phyloP scores from a whole-genome alignment of 2,797 vertebrate genomes.

The Microctenopoma steveboyesi region DNA sequence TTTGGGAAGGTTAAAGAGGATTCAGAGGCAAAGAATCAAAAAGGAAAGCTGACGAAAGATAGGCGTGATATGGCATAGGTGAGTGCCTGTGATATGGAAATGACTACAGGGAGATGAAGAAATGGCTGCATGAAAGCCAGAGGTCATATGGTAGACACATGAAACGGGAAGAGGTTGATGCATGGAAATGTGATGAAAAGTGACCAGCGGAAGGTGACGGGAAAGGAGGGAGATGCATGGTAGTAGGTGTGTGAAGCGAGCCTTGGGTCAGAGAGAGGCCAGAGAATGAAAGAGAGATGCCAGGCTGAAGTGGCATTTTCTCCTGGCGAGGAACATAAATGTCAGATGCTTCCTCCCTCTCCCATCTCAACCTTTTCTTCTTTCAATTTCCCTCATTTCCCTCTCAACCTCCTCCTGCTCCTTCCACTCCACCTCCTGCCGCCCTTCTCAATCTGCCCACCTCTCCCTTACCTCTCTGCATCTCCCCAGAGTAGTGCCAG shows the following conservation, averaged over 20 bases:
- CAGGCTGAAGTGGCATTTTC: conserved; percentile 75
- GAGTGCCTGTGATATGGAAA: conserved; percentile 76
- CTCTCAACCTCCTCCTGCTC: conserved; percentile 62
- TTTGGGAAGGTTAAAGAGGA: conserved; percentile 46
- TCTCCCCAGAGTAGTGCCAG: conserved; percentile 65
- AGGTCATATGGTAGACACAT: conserved; percentile 55
- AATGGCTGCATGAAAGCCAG: conserved; percentile 62
- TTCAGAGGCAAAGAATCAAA: conserved; percentile 64
- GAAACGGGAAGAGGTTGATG: conserved; percentile 43
- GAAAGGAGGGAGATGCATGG: conserved; percentile 12
- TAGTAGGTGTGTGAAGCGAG: conserved; percentile 22
- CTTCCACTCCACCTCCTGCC: conserved; percentile 69
- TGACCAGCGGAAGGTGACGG: conserved; percentile 28
- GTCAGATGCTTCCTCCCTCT: conserved; percentile 68
- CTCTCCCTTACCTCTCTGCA: conserved; percentile 44
- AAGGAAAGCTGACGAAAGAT: conserved; percentile 60
- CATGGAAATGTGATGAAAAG: conserved; percentile 45
- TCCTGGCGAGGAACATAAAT: conserved; percentile 69
- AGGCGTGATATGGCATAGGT: conserved; percentile 52
- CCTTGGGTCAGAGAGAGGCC: conserved; percentile 44
- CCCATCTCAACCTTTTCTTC: conserved; percentile 77
- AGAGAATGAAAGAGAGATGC: conserved; percentile 66
- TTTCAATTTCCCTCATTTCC: conserved; percentile 69
- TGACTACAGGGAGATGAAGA: conserved; percentile 53
- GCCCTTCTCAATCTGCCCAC: conserved; percentile 65